phyloP scores from a whole-genome alignment of 2,797 vertebrate genomes.

The Lemur catta region DNA sequence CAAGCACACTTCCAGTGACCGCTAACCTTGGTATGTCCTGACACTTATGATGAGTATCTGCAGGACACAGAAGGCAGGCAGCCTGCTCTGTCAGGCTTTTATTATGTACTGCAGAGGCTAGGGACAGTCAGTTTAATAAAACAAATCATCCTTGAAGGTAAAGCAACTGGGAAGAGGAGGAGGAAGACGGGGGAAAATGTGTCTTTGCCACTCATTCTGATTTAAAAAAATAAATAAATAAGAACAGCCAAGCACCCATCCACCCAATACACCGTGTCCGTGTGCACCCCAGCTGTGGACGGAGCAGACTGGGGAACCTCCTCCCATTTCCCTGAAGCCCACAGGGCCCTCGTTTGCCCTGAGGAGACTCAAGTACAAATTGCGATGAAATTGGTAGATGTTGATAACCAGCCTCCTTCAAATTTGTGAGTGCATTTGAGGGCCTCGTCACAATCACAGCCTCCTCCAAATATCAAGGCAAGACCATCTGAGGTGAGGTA shows the following conservation, averaged over 20 bases:
- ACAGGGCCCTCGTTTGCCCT: not conserved
- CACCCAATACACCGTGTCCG: not conserved
- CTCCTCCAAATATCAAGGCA: slow-evolving; percentile 22
- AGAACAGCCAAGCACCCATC: slow-evolving; percentile 42
- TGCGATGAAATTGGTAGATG: not conserved
- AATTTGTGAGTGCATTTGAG: not conserved
- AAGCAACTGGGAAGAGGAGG: slow-evolving; percentile 90
- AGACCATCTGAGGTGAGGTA: slow-evolving; percentile 39
- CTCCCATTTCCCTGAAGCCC: not conserved
- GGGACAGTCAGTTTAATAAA: slow-evolving; percentile 98
- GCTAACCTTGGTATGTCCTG: slow-evolving; percentile 99
- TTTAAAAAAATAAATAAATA: slow-evolving; percentile 38
- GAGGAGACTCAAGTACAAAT: slow-evolving; percentile 33
- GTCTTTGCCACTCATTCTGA: slow-evolving; percentile 81
- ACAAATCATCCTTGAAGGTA: slow-evolving; percentile 99
- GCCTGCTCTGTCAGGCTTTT: slow-evolving; percentile 98
- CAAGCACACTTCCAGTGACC: slow-evolving; percentile 94
- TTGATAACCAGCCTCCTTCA: slow-evolving; percentile 30
- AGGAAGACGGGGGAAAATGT: slow-evolving; percentile 80
- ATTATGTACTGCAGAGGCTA: slow-evolving; percentile 92
- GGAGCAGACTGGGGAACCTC: not conserved
- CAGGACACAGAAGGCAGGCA: slow-evolving; percentile 97
- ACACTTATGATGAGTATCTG: slow-evolving; percentile 98
- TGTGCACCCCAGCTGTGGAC: not conserved
- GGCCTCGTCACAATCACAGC: not conserved